phyloP scores from a whole-genome alignment of 2,797 vertebrate genomes.

The Sciurus vulgaris region DNA sequence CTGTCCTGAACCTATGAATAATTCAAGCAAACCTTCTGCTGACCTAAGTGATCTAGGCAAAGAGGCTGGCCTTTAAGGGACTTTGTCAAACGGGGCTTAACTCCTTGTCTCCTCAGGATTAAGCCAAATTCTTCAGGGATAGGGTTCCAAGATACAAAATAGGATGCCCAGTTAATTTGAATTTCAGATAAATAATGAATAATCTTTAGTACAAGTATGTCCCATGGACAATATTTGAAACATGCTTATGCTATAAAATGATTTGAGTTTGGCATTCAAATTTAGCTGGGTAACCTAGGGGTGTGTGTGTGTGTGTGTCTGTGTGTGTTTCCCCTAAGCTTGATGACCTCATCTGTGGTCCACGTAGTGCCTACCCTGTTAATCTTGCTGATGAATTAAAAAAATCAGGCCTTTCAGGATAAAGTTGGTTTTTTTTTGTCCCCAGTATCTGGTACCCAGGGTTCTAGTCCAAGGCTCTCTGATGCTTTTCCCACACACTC shows the following conservation, averaged over 20 bases:
- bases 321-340: neutral
- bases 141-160: neutral
- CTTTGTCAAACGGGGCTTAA: neutral
- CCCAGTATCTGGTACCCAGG: neutral
- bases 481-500: constrained; percentile 81
- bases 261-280: constrained; percentile 42
- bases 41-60: neutral
- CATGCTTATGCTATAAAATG: neutral
- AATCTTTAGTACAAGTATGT: neutral
- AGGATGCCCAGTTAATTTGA: neutral
- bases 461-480: constrained; percentile 31
- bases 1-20: constrained; percentile 16
- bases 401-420: neutral
- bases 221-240: neutral
- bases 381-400: neutral
- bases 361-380: neutral
- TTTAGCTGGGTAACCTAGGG: neutral
- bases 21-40: neutral
- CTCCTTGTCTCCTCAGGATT: neutral
- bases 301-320: too few species aligned
- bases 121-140: neutral
- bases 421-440: constrained; percentile 8
- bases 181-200: constrained; percentile 28
- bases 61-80: neutral
- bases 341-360: neutral